A percentile compares a stretch with the other conserved stretches of the same genome.
Evolutionary conservation across 1,140 invertebrate genomes (phyloP).

Genomic region (Marisa cornuarietis): DNA sequence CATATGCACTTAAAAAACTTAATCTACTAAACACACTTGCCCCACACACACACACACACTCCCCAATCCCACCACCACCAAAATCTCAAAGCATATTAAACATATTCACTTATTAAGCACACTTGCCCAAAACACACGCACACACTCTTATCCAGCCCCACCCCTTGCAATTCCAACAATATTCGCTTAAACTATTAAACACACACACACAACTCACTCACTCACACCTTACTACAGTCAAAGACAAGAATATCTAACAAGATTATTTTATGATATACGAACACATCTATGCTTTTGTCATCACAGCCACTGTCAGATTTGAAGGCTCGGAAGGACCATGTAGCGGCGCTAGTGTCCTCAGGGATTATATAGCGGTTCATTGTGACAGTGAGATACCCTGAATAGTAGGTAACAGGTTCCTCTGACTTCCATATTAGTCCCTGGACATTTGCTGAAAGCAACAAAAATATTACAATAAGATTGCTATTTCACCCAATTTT

Average conservation of each 20-base stretch:
- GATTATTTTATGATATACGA: constrained; percentile 3
- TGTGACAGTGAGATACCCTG: not conserved
- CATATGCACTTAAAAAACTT: not conserved
- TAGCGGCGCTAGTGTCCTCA: not conserved
- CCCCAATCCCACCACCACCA: not conserved
- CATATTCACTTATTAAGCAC: not conserved
- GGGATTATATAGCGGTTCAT: constrained; percentile 2
- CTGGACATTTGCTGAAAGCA: not conserved
- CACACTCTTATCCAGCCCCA: not conserved
- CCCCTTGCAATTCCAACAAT: not conserved
- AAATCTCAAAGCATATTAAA: not conserved
- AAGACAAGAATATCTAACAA: no score
- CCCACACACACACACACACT: not conserved
- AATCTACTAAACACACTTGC: not conserved
- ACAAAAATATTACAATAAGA: no score
- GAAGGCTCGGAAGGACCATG: constrained; percentile 4
- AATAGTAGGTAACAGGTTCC: constrained; percentile 4
- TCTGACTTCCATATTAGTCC: constrained; percentile 7
- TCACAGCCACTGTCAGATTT: constrained; percentile 21
- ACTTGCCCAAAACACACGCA: not conserved
- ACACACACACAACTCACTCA: no score
- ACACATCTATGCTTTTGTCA: constrained; percentile 26
- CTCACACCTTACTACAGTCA: no score
- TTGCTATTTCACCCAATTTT: no score
- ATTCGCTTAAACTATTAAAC: not conserved